These are phyloP conservation scores for Dreissena polymorpha DNA, from an alignment of 1,140 invertebrate genomes.

Conservation along the genomic window DNA sequence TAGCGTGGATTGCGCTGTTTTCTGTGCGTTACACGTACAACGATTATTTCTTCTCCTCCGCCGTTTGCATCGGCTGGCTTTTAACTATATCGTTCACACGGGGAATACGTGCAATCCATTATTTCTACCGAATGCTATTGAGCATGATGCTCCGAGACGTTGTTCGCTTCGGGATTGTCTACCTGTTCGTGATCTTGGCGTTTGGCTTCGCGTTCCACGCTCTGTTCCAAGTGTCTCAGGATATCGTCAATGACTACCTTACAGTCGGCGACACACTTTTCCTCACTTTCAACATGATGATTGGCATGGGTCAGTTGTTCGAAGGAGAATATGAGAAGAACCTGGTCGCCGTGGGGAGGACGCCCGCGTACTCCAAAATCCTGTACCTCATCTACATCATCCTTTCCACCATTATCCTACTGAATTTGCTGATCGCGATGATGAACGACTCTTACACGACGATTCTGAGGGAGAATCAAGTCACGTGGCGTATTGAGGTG, in stretches of 20 bases:
- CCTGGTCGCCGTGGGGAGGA: conserved; percentile 57
- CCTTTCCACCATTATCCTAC: conserved; percentile 69
- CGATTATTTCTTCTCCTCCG: conserved; percentile 68
- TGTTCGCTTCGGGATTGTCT: conserved; percentile 72
- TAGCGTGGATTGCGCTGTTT: conserved; percentile 68
- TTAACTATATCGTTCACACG: conserved; percentile 71
- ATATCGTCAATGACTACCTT: conserved; percentile 53
- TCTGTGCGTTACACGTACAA: conserved; percentile 55
- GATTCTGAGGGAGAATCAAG: conserved; percentile 60
- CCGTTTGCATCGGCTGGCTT: conserved; percentile 74
- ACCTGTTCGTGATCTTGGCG: conserved; percentile 72
- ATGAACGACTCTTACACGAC: conserved; percentile 76
- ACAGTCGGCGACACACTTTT: conserved; percentile 66
- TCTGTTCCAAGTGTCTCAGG: conserved; percentile 65
- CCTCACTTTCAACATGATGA: conserved; percentile 71
- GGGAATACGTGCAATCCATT: conserved; percentile 72
- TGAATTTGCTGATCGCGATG: conserved; percentile 77
- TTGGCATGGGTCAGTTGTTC: conserved; percentile 72
- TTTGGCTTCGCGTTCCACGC: conserved; percentile 73
- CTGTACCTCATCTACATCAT: conserved; percentile 73
- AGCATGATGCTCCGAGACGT: conserved; percentile 74
- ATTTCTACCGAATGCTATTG: conserved; percentile 74
- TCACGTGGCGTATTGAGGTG: conserved; percentile 72
- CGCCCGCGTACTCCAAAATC: conserved; percentile 59
- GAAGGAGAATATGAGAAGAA: conserved; percentile 54